Base-by-base conservation (phyloP, 1,140 invertebrate species). In the Drosophila lini region DNA sequence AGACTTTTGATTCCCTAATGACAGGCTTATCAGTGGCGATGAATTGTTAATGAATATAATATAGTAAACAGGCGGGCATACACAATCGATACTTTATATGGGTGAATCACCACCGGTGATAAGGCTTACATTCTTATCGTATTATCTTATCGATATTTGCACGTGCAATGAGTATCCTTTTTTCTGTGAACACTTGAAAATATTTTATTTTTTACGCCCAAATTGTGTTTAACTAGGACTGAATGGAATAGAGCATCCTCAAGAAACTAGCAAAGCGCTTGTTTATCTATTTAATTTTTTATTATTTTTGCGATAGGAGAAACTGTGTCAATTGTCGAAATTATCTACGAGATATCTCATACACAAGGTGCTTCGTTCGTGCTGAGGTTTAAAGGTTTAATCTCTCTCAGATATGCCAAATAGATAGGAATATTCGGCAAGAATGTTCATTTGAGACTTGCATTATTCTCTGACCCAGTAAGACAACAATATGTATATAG, bases 1-100 rank as follows among this genome's bases (percentile, higher is more conserved):
- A 45, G 11, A 34, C 61, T 38, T 45, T 55, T 68, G 63, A 47
- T 55, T 45, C 41, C 10, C 47, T 31, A 36, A 42, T 53, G 45
- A 38, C 38, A 4, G 2, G 16, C 60, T 52, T 64, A 64, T 64
- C 61, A 59, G 60, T 38, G 11, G 53, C 19, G 15, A 25, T 42
- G 50, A 52, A 56, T 28, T 38, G 16, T 25, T 34, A 57, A 34
- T 57, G 40, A 32, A 41, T 25, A 52, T 34, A 19, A 52, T 34
- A 52, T 34, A 52, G 31, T 52, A 52, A 52, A 34, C 31, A 19
- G 48, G 48, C 31, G 16, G 6, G 6, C 16, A 28, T n/a, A n/a
- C 25, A 34, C 15, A 34, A 34, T 34, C 50, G 16, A 52, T 52
- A 19, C 6, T 34, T 50, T 16, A 32, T 32, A 32, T 19, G 31